A percentile compares a stretch with the other conserved stretches of the same genome.
phyloP scores from a whole-genome alignment of 2,797 vertebrate species.

The Lacerta viridis region DNA sequence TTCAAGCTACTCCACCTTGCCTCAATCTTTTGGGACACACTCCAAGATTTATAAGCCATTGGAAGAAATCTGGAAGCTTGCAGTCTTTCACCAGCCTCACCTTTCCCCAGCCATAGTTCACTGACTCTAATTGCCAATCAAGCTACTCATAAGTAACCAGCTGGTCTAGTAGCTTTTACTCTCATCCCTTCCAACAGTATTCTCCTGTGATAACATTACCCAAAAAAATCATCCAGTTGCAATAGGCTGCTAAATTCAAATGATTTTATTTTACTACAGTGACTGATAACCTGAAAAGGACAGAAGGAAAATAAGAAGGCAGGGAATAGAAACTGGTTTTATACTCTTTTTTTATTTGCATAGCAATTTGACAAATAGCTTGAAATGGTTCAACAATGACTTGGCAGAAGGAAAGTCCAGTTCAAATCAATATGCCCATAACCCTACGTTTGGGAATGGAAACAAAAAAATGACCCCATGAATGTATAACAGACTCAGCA shows the following conservation, averaged over 20 bases:
- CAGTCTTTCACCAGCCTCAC: neutral
- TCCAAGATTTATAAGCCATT: neutral
- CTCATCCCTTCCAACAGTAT: neutral
- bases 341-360: neutral
- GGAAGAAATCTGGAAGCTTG: neutral
- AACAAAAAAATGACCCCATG: neutral
- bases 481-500: neutral
- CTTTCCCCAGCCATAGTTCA: neutral
- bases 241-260: neutral
- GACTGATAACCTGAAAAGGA: neutral
- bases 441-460: neutral
- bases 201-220: neutral
- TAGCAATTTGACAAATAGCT: neutral
- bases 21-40: neutral
- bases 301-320: conserved; percentile 16
- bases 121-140: neutral
- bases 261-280: neutral
- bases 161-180: neutral
- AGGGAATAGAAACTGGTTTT: conserved; percentile 14
- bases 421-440: neutral
- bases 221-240: neutral
- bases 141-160: neutral
- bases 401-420: neutral
- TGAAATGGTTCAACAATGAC: neutral
- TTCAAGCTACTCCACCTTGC: neutral